phyloP scores from a whole-genome alignment of 2,797 vertebrate genomes.

The Cyclura pinguis region DNA sequence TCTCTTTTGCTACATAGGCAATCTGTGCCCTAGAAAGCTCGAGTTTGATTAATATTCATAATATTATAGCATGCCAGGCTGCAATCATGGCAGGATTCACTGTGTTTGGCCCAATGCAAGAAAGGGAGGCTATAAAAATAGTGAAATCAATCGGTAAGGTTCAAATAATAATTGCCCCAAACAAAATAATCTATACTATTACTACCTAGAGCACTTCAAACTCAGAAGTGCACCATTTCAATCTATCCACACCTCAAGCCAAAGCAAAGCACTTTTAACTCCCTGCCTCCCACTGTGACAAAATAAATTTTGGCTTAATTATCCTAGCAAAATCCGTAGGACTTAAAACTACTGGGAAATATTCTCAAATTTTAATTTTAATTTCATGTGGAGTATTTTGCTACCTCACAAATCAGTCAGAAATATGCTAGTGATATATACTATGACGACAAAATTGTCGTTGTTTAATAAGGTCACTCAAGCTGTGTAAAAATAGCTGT shows the following conservation, averaged over 20 bases:
- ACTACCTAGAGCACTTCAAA: not conserved
- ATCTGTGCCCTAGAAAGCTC: not conserved
- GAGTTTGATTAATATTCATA: not conserved
- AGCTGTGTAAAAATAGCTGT: not conserved
- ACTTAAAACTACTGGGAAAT: not conserved
- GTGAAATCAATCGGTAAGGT: not conserved
- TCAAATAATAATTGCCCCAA: not conserved
- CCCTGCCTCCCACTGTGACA: not conserved
- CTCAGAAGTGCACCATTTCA: not conserved
- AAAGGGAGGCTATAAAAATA: not conserved
- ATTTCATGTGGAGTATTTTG: not conserved
- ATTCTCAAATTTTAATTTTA: not conserved
- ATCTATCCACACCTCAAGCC: not conserved
- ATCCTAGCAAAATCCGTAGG: not conserved
- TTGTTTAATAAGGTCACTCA: not conserved
- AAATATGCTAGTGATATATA: not conserved
- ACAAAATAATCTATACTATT: not conserved
- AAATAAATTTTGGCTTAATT: not conserved
- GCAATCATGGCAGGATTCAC: not conserved
- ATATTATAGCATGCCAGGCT: not conserved
- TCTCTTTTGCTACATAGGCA: not conserved
- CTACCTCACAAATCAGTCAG: not conserved
- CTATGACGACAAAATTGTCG: not conserved
- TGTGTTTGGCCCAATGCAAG: not conserved
- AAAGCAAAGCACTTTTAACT: not conserved